phyloP scores from a whole-genome alignment of 2,888 invertebrate genomes.

The Tachina grossa region DNA sequence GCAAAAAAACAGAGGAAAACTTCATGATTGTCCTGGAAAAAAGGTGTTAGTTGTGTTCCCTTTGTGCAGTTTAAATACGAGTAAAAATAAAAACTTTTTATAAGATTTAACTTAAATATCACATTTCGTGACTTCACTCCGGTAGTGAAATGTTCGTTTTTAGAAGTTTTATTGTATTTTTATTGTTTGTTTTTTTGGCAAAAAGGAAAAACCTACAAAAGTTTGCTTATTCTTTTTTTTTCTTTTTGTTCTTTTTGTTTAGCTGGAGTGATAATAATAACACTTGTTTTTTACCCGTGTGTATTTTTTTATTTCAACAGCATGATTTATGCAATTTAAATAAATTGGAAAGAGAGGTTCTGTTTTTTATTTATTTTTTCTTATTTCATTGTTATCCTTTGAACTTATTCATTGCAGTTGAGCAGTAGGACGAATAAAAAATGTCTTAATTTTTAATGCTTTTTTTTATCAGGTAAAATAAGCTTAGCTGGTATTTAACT shows the following conservation, averaged over 20 bases:
- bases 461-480: background rate
- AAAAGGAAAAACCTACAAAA: slow-evolving; percentile 43
- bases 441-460: background rate
- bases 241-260: too few relatives aligned
- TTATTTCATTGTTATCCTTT: slow-evolving; percentile 51
- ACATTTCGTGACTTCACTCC: slow-evolving; percentile 70
- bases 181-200: background rate
- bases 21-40: slow-evolving; percentile 41
- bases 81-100: slow-evolving; percentile 39
- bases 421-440: background rate
- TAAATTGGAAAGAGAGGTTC: slow-evolving; percentile 31
- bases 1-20: slow-evolving; percentile 2
- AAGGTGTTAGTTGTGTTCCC: slow-evolving; percentile 32
- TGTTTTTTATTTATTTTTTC: background rate
- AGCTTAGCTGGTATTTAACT: background rate
- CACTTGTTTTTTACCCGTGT: slow-evolving; percentile 59
- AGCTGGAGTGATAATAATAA: slow-evolving; percentile 67
- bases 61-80: slow-evolving; percentile 36
- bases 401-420: slow-evolving; percentile 10
- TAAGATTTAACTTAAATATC: slow-evolving; percentile 65
- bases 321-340: slow-evolving; percentile 68
- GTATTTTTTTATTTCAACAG: slow-evolving; percentile 53
- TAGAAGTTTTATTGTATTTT: slow-evolving; percentile 22
- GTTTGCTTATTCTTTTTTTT: slow-evolving; percentile 15
- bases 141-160: slow-evolving; percentile 69